phyloP scores from a whole-genome alignment of 2,113 vertebrate species.

The Echinops telfairi region DNA sequence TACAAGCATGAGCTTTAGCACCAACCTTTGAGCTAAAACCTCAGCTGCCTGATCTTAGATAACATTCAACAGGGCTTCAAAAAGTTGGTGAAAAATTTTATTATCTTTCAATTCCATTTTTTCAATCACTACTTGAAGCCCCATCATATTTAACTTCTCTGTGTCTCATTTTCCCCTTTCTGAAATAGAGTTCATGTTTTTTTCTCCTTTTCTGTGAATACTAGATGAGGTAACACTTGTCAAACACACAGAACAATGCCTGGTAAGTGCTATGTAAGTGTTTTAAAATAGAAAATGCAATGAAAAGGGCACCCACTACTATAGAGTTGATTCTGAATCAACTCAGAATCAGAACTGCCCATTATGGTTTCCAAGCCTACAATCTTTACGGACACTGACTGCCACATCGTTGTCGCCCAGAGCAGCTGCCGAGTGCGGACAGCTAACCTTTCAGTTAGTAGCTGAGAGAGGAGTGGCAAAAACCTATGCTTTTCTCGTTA shows the following conservation, averaged over 20 bases:
- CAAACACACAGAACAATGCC: not conserved
- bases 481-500: constrained; percentile 41
- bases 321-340: no score
- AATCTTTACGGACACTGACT: not conserved
- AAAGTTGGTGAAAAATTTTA: no score
- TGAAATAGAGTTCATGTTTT: not conserved
- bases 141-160: not conserved
- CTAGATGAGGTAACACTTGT: not conserved
- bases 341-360: not conserved
- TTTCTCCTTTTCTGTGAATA: not conserved
- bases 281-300: not conserved
- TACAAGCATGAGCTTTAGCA: no score
- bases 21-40: no score
- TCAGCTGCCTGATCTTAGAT: no score
- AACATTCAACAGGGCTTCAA: no score
- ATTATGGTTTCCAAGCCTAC: not conserved
- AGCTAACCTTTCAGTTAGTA: not conserved
- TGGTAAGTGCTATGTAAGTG: not conserved
- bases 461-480: not conserved
- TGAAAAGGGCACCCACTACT: not conserved
- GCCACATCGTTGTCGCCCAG: not conserved
- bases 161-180: not conserved
- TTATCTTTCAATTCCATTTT: no score
- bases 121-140: no score
- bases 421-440: not conserved